Evolutionary conservation across 2,113 vertebrate species (phyloP).

Genomic region (Proteles cristata): DNA sequence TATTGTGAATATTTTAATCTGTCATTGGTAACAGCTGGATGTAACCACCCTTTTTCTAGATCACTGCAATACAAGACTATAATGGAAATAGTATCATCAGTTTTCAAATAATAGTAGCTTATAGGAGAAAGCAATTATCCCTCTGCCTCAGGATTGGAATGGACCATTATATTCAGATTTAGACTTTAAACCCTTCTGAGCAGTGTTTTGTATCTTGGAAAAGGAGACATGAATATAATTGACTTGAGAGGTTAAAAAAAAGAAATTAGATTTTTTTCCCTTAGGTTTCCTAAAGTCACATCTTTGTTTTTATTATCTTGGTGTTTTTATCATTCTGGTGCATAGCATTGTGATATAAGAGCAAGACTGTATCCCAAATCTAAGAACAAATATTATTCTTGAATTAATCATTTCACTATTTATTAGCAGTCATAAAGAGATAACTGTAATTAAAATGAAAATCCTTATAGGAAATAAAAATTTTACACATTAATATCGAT

Average conservation of each 20-base stretch:
- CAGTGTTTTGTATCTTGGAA: neutral
- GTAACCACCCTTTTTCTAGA: neutral
- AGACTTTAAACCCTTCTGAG: neutral
- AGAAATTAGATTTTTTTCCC: neutral
- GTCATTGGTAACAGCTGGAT: neutral
- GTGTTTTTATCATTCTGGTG: neutral
- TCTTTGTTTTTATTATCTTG: constrained; percentile 17
- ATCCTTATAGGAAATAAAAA: neutral
- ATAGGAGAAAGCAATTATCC: neutral
- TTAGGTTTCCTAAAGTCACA: neutral
- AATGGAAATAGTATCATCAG: neutral
- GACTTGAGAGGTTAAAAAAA: neutral
- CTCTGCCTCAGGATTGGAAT: neutral
- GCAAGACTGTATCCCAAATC: neutral
- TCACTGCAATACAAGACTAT: neutral
- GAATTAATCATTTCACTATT: constrained; percentile 5
- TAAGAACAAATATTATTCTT: constrained; percentile 20
- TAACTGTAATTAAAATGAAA: neutral
- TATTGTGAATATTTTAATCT: neutral
- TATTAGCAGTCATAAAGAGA: neutral
- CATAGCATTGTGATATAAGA: neutral
- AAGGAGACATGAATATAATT: neutral
- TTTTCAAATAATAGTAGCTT: neutral
- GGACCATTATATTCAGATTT: neutral
- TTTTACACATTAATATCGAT: neutral